Evolutionary conservation across 2,888 invertebrate species (phyloP).

Genomic region (Apodemia mormo): DNA sequence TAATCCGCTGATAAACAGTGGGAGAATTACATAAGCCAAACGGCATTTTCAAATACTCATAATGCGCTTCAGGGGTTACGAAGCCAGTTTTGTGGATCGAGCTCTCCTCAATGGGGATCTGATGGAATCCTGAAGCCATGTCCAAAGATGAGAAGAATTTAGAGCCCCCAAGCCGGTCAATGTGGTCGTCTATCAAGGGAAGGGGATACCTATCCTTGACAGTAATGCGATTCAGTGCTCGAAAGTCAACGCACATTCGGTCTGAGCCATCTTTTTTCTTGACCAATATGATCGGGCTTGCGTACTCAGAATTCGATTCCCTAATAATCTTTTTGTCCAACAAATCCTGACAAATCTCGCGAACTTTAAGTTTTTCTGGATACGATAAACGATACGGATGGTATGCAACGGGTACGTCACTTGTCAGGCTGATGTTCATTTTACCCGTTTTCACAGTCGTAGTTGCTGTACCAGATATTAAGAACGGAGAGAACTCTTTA

Average conservation of each 20-base stretch:
- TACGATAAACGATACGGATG: too few species aligned
- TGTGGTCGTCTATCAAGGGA: neutral
- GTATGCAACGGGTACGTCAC: too few species aligned
- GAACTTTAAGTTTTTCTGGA: too few species aligned
- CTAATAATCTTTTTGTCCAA: neutral
- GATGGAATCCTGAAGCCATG: neutral
- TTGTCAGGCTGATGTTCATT: too few species aligned
- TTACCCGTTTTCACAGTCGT: too few species aligned
- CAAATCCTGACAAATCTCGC: too few species aligned
- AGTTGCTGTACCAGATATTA: too few species aligned
- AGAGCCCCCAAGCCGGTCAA: neutral
- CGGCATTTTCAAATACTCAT: slow-evolving; percentile 31
- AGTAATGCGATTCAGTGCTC: neutral
- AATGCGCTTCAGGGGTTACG: neutral
- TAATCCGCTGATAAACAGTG: slow-evolving; percentile 19
- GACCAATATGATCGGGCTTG: too few species aligned
- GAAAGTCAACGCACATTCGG: neutral
- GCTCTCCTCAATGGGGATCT: too few species aligned
- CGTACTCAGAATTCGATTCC: too few species aligned
- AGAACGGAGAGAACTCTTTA: too few species aligned
- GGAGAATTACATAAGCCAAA: slow-evolving; percentile 30
- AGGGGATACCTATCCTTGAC: neutral
- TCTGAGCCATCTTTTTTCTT: neutral
- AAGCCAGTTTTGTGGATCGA: too few species aligned
- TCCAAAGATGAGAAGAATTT: neutral